Conservation (phyloP, 1,140 invertebrate species). For the Achatina immaculata region DNA sequence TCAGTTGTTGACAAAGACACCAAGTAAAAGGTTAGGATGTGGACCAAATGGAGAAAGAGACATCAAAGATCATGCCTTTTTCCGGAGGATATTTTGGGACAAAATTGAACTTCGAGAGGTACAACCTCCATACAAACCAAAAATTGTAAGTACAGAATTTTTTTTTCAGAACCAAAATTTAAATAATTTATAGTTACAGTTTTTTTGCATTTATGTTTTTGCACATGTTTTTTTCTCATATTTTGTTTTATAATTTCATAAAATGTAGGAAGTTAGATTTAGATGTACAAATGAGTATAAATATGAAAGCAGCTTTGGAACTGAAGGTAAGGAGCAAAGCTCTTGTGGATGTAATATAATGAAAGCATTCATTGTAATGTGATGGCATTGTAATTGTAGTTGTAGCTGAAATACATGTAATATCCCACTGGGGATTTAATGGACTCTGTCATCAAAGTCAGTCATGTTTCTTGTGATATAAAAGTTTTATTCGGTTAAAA, state of each 20-base stretch:
- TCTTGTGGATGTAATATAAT: too few relatives aligned
- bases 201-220: background rate
- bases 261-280: too few relatives aligned
- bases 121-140: conserved; percentile 98
- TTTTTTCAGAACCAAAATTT: background rate
- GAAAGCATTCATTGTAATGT: background rate
- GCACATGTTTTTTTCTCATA: too few relatives aligned
- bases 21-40: conserved; percentile 93
- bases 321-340: too few relatives aligned
- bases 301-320: too few relatives aligned
- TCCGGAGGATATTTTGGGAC: conserved; percentile 97
- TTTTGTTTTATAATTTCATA: background rate
- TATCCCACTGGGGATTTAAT: too few relatives aligned
- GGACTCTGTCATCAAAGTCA: background rate
- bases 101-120: conserved; percentile 96
- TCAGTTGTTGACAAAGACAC: conserved; percentile 95
- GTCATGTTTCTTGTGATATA: too few relatives aligned
- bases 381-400: background rate
- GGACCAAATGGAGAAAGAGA: conserved; percentile 87
- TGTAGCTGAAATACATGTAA: background rate
- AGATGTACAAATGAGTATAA: too few relatives aligned
- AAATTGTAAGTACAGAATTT: conserved; percentile 84
- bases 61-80: conserved; percentile 95
- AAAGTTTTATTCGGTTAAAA: too few relatives aligned
- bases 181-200: background rate